Percentiles rank a stretch among this genome's conserved stretches.
Evolutionary conservation across 2,888 invertebrate genomes (phyloP).

Genomic region (Leucania comma): DNA sequence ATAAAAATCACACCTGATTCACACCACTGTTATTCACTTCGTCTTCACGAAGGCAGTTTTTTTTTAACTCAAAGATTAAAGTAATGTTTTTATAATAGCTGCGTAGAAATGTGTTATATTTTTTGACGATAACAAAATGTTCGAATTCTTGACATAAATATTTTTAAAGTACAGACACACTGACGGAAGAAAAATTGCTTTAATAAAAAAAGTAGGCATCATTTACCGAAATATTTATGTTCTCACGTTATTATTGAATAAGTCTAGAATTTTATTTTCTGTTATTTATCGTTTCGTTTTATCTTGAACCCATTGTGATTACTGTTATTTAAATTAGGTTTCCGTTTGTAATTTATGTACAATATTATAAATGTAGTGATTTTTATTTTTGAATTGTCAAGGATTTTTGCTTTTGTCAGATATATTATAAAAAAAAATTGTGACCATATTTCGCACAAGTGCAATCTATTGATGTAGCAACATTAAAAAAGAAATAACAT

Average conservation of each 20-base stretch:
- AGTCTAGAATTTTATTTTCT: slow-evolving; percentile 44
- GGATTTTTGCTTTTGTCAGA: not conserved
- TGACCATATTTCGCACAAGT: not conserved
- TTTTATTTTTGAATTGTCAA: not conserved
- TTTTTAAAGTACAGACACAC: not conserved
- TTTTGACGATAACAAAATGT: not conserved
- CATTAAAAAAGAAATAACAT: not conserved
- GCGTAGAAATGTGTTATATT: not conserved
- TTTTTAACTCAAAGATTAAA: not conserved
- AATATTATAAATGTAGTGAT: slow-evolving; percentile 7
- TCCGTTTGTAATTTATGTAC: not conserved
- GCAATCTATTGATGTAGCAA: not conserved
- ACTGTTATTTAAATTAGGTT: slow-evolving; percentile 31
- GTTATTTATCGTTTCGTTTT: slow-evolving; percentile 42
- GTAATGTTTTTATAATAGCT: not conserved
- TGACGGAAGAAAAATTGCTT: slow-evolving; percentile 22
- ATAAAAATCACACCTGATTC: not conserved
- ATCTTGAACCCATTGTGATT: slow-evolving; percentile 29
- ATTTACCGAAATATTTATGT: slow-evolving; percentile 48
- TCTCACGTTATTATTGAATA: slow-evolving; percentile 42
- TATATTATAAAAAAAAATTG: not conserved
- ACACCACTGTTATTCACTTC: not conserved
- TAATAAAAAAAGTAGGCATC: slow-evolving; percentile 33
- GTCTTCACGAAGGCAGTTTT: not conserved
- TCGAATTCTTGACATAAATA: slow-evolving; percentile 15